Base-by-base conservation (phyloP, 2,113 vertebrate genomes). In the Stegastes partitus region DNA sequence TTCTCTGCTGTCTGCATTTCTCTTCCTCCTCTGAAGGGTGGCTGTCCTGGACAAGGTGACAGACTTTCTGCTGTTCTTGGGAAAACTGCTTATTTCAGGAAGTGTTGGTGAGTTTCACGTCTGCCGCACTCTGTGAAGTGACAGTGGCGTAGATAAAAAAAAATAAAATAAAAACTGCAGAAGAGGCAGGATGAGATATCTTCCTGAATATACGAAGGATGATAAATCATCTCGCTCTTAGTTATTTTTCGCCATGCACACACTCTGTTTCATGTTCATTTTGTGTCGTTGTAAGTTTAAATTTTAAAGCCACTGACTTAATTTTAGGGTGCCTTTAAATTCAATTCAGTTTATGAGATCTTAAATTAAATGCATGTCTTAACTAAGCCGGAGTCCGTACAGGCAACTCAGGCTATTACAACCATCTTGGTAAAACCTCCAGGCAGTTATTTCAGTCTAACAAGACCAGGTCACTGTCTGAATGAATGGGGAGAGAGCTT, bases 41-140 rank as follows among this genome's bases (percentile, higher is more conserved):
- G 95, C 96, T 21, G 95, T 99, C 72, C 92, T 99, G 88, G 98
- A 99, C 89, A 98, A 97, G 92, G 96, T 99, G 69, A 99, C 97
- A 42, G 95, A 98, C 72, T 99, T 99, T 76, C 91, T 99, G 86
- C 92, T 99, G 7, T 95, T 98, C 84, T 90, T 99, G 88, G 98
- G 97, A 19, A 99, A 99, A 88, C 83, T 99, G 65, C 95, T 99
- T 0, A 96, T 99, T 90, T 93, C 97, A 90, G 97, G 96, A 78
- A 93, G 96, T 87, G 96, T 98, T 44, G 97, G 98, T 99, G 90
- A 97, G 98, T 93, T 77, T 59, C 5, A 31, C 58, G n/a, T 44
- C 62, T 42, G 15, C 51, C 4, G 3, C 44, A 25, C 11, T 67
- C 10, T 56, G 15, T 79, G 26, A 74, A 67, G 28, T 75, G 37